Evolutionary conservation across 1,140 invertebrate species (phyloP), one percentile per base, ranked within the genome.

Genomic region (Megalonaias nervosa): DNA sequence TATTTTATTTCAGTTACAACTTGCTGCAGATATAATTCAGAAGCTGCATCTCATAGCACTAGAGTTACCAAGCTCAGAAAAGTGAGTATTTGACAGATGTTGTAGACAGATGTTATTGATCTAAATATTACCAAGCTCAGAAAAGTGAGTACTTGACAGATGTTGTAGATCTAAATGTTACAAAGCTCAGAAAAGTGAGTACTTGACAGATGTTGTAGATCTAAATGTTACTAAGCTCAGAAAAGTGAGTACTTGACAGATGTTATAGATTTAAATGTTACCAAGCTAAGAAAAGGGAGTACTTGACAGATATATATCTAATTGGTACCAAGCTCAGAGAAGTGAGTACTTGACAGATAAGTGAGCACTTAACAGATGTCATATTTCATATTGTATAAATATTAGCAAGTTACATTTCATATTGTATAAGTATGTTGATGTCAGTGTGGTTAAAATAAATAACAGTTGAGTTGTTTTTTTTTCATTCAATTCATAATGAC

Each of bases 11-110:
- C 69, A 97, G 94, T 91, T 99, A 59, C 95, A 97, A 90, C 96
- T 99, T 92, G 97, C 98, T 60, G 98, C 98, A n/a, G 98, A 99
- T 93, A 94, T 99, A 5, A 99, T 99, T 85, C 97, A 99, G 91
- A 99, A 99, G 88, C 91, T 99, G 11, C 95, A 98, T 88, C 93
- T 97, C 13, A 98, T 99, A 84, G 94, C 97, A 3, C 97, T 99
- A 93, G 98, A 99, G 91, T 91, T 99, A 48, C 91, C 90, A 62
- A 73, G 74, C n/a, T 88, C 84, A 70, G 90, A 90, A 57, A 89
- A 90, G 86, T 92, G 85, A 80, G 81, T 80, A 17, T 23, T 48
- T 19, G 60, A 21, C 56, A 38, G 60, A 58, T 58, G 58, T 83
- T 66, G 2, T 1, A 26, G 26, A 26, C n/a, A n/a, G n/a, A n/a